Conservation (phyloP, 2,113 vertebrate genomes). For the Speoplatyrhinus poulsoni region DNA sequence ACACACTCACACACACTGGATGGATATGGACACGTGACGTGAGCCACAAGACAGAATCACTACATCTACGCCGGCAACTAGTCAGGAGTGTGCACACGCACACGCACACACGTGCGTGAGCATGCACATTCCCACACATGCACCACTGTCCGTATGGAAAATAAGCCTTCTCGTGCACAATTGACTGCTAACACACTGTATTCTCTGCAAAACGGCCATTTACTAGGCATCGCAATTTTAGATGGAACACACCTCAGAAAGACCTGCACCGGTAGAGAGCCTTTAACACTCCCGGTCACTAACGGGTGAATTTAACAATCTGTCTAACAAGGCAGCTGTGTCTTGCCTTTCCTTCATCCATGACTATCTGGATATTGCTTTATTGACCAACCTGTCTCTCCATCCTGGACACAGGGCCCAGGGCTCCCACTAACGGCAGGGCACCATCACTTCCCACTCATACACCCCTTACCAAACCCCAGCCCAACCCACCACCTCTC, state of each 20-base stretch:
- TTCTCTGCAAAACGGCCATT: conserved; percentile 68
- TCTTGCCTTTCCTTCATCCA: neutral
- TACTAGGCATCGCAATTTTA: conserved; percentile 67
- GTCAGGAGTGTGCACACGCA: conserved; percentile 18
- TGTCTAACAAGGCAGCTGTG: conserved; percentile 26
- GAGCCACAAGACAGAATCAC: conserved; percentile 35
- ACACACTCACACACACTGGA: conserved; percentile 21
- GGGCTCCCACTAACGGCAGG: conserved; percentile 15
- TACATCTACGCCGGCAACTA: conserved; percentile 15
- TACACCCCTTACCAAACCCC: neutral
- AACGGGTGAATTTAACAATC: conserved; percentile 46
- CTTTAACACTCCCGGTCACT: conserved; percentile 36
- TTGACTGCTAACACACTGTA: conserved; percentile 73
- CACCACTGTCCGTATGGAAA: conserved; percentile 65
- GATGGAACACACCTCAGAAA: conserved; percentile 53
- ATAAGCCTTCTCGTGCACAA: conserved; percentile 70
- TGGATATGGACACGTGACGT: conserved; percentile 18
- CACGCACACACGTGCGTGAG: conserved; percentile 1
- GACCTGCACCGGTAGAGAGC: conserved; percentile 17
- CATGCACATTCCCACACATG: conserved; percentile 28
- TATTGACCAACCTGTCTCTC: conserved; percentile 48
- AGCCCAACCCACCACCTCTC: conserved; percentile 6
- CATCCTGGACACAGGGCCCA: conserved; percentile 36
- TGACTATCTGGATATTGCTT: conserved; percentile 34
- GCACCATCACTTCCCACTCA: conserved; percentile 3